Evolutionary conservation across 2,797 vertebrate genomes (phyloP), one percentile per base, ranked within the genome.

Genomic region (Sebastes trivittatus): DNA sequence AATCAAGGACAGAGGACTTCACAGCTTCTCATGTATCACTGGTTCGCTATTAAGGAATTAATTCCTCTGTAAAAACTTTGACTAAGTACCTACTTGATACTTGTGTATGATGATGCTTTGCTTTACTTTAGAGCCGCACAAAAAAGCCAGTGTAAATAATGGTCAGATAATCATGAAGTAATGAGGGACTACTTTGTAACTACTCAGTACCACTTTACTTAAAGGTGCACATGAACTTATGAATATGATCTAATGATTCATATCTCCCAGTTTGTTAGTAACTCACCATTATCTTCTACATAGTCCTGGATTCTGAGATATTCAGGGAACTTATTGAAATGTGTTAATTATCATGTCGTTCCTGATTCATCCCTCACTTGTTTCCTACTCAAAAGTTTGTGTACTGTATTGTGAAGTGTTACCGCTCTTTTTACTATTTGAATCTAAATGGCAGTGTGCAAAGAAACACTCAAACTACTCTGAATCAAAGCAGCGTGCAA

Each of bases 401-500:
- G 30, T 38, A 13, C 14, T 1, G 3, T 25, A 6, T 61, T 66
- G 9, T 32, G 11, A 67, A 62, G 32, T 72, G 54, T 52, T 52
- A 1, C 23, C 3, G 1, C 20, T 49, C 13, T 11, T 59, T 72
- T 61, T 49, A 23, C 16, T 27, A 5, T 79, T 75, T 81, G 9
- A 69, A 70, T 73, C 14, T 49, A 61, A 83, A 80, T 71, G 8
- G 18, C 61, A 49, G 23, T 65, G 18, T 42, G 22, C 59, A 83
- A 61, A 68, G 54, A 88, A 86, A 75, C 81, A 68, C 77, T 82
- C 46, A 54, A 59, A 80, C 29, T 72, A 14, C 65, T 68, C 32
- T n/a, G 29, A 49, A 77, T 82, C 56, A 52, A 18, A 63, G 61
- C 3, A 22, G 42, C 4, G 20, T 52, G 34, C 16, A 14, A 59